These are phyloP conservation scores for Theocolax elegans DNA, from an alignment of 1,140 invertebrate species.

Conservation along the genomic window DNA sequence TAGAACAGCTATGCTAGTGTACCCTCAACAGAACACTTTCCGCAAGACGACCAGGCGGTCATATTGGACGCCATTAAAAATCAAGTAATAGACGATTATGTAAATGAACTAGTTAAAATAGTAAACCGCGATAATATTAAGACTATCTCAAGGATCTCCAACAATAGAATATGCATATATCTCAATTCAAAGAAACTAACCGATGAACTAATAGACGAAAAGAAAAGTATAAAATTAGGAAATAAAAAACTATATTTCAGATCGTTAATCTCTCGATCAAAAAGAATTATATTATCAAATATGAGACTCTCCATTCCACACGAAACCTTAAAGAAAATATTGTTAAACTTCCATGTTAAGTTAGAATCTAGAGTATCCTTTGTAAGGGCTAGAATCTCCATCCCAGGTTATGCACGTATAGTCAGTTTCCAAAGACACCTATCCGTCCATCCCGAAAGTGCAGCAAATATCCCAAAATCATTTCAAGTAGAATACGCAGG, in stretches of 20 bases:
- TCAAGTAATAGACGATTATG: constrained; percentile 22
- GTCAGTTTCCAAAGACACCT: constrained; percentile 14
- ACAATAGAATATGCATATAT: constrained; percentile 29
- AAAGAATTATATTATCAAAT: constrained; percentile 19
- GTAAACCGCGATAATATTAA: constrained; percentile 10
- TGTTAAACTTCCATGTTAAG: background rate
- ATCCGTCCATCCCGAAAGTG: background rate
- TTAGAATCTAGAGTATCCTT: background rate
- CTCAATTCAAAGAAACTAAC: constrained; percentile 8
- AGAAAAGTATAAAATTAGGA: constrained; percentile 9
- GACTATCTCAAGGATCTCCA: constrained; percentile 29
- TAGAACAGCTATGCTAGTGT: background rate
- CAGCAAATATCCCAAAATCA: background rate
- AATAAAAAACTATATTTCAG: constrained; percentile 2
- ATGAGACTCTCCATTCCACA: background rate
- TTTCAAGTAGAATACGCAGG: background rate
- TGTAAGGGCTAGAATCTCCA: background rate
- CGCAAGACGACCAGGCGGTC: constrained; percentile 27
- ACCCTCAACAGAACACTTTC: constrained; percentile 18
- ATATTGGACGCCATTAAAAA: constrained; percentile 23
- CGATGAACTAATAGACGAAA: constrained; percentile 1
- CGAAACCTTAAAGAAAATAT: background rate
- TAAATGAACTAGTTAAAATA: background rate
- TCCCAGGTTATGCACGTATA: background rate
- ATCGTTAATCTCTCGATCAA: constrained; percentile 3